Percentiles rank a stretch among this genome's conserved stretches.
phyloP scores from a whole-genome alignment of 2,888 invertebrate species.

The Tortrix viridana region DNA sequence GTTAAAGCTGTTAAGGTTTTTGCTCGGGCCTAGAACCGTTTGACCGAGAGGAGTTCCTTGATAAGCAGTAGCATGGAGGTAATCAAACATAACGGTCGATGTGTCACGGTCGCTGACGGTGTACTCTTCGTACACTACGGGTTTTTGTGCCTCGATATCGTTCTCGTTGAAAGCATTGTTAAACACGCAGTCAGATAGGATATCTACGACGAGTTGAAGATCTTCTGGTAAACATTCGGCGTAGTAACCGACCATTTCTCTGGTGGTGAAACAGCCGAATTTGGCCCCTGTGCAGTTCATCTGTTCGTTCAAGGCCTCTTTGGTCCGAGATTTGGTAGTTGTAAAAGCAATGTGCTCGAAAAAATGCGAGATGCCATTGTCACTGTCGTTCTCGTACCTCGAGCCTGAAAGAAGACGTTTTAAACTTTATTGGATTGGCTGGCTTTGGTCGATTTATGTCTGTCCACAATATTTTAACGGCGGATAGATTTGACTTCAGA shows the following conservation, averaged over 20 bases:
- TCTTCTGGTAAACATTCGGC: slow-evolving; percentile 96
- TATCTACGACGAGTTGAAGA: slow-evolving; percentile 93
- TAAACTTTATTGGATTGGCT: too few species aligned
- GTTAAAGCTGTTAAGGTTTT: slow-evolving; percentile 86
- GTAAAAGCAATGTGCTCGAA: slow-evolving; percentile 73
- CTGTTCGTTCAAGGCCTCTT: slow-evolving; percentile 93
- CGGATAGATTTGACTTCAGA: too few species aligned
- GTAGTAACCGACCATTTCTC: slow-evolving; percentile 98
- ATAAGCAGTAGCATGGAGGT: slow-evolving; percentile 72
- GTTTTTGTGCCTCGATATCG: slow-evolving; percentile 67
- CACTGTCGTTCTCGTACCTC: slow-evolving; percentile 58
- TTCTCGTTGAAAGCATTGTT: slow-evolving; percentile 84
- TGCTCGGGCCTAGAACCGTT: slow-evolving; percentile 85
- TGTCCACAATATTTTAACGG: too few species aligned
- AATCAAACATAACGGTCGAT: slow-evolving; percentile 63
- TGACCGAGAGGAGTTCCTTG: slow-evolving; percentile 72
- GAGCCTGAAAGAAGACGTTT: slow-evolving; percentile 49
- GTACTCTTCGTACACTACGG: slow-evolving; percentile 65
- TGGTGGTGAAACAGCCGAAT: slow-evolving; percentile 96
- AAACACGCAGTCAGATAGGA: slow-evolving; percentile 96
- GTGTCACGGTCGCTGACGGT: slow-evolving; percentile 59
- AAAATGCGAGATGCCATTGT: slow-evolving; percentile 71
- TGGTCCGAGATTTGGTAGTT: slow-evolving; percentile 90
- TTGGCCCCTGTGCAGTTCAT: slow-evolving; percentile 98
- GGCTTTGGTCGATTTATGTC: too few species aligned